These are phyloP conservation scores for Zelostemma sp. DNA, from an alignment of 1,140 invertebrate species.

Conservation along the genomic window DNA sequence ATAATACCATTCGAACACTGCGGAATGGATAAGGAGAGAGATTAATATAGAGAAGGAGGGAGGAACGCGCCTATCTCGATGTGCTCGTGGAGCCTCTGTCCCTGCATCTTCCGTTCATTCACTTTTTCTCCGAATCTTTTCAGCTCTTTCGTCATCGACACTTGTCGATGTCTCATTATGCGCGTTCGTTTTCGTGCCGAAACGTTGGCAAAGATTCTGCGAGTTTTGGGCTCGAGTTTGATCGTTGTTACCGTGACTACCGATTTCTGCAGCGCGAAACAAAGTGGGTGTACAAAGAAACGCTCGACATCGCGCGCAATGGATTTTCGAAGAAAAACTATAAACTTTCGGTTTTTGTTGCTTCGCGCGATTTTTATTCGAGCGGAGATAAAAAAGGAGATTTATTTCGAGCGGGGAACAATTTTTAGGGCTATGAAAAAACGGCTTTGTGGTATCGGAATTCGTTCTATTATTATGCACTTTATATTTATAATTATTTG, in stretches of 20 bases:
- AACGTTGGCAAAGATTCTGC: no score
- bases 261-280: constrained; percentile 23
- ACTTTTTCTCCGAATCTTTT: constrained; percentile 4
- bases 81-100: constrained; percentile 37
- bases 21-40: constrained; percentile 41
- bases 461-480: no score
- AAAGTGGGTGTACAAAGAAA: constrained; percentile 41
- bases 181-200: no score
- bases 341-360: no score
- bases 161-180: constrained; percentile 21
- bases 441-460: no score
- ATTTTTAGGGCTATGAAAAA: no score
- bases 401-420: no score
- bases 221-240: no score
- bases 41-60: constrained; percentile 30
- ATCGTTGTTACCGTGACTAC: constrained; percentile 67
- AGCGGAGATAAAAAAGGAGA: no score
- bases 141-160: constrained; percentile 29
- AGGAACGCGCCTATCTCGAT: constrained; percentile 19
- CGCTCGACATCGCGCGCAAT: constrained; percentile 20
- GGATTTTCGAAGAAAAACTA: constrained; percentile 26
- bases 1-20: constrained; percentile 57
- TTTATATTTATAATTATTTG: no score
- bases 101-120: constrained; percentile 36
- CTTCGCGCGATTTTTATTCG: no score